phyloP scores from a whole-genome alignment of 1,140 invertebrate species.

The Araneus ventricosus region DNA sequence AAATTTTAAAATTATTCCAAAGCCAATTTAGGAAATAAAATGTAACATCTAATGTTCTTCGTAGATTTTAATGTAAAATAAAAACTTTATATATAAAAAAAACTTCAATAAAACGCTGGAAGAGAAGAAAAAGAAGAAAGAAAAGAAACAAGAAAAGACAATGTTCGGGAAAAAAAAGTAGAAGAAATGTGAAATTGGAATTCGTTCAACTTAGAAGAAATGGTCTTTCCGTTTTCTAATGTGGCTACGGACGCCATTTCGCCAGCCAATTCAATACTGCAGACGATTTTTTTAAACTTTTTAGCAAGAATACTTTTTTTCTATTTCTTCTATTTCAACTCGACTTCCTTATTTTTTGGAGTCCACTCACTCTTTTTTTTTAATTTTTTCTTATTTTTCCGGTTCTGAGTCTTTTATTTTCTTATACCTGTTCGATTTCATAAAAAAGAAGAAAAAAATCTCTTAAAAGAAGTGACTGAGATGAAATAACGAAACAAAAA shows the following conservation, averaged over 20 bases:
- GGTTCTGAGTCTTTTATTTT: conserved; percentile 63
- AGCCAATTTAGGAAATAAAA: conserved; percentile 69
- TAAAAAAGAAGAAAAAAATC: background rate
- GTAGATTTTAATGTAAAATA: conserved; percentile 9
- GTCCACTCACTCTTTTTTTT: conserved; percentile 49
- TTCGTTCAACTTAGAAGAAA: conserved; percentile 73
- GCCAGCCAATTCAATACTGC: conserved; percentile 64
- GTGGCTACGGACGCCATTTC: conserved; percentile 71
- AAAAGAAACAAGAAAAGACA: conserved; percentile 37
- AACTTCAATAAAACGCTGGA: background rate
- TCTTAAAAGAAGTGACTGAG: background rate
- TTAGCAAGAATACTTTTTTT: background rate
- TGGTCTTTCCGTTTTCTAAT: conserved; percentile 71
- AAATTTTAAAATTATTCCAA: conserved; percentile 63
- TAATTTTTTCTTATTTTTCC: conserved; percentile 37
- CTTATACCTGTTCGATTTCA: conserved; percentile 70
- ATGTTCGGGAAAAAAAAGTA: conserved; percentile 2
- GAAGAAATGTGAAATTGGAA: conserved; percentile 69
- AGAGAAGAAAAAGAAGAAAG: background rate
- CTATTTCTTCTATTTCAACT: background rate
- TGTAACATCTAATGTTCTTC: conserved; percentile 62
- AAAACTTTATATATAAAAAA: conserved; percentile 20
- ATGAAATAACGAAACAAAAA: background rate
- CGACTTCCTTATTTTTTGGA: background rate
- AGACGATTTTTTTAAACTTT: conserved; percentile 37